Base-by-base conservation (phyloP, 2,888 invertebrate species). In the Ochropleura leucogaster region DNA sequence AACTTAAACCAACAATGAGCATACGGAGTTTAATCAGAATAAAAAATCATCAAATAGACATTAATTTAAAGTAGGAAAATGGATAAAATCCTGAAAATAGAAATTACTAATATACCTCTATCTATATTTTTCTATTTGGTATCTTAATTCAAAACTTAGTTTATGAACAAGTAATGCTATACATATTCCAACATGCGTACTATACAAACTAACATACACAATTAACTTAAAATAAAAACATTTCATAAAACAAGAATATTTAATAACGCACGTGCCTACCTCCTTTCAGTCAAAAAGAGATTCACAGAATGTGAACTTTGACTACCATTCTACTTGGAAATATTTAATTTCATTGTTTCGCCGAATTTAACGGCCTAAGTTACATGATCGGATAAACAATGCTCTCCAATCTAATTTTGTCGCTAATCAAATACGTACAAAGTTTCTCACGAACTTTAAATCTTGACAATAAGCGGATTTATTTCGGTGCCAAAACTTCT, bases 381-480 rank as follows among this genome's bases (percentile, higher is more conserved):
- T 44, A 59, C 85, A 66, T 51, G 40, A 79, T 71, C 55, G n/a
- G 18, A 40, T 63, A 72, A 79, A 68, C 64, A 83, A 70, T 55
- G 40, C 18, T 30, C 5, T 57, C 10, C 16, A 46, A 66, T 55
- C 62, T 80, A 68, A 70, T 84, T 81, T 68, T 49, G 64, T 57
- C 60, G 59, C 20, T 70, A 70, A 80, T 70, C 40, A 70, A 74
- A 80, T 68, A 68, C 64, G 70, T 44, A 60, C 18, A 67, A 84
- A 76, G 49, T 72, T 68, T 30, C 10, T n/a, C 42, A 68, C 9
- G 55, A 72, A 63, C 80, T 79, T 79, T 47, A 68, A 80, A 68
- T 69, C 60, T 69, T 67, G 69, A 74, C 75, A 70, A 60, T 80
- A 68, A 74, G 46, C 40, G 47, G 64, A 68, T 84, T 70, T 72